These are phyloP conservation scores for Polyploca ridens DNA, from an alignment of 2,888 invertebrate species.

Conservation along the genomic window DNA sequence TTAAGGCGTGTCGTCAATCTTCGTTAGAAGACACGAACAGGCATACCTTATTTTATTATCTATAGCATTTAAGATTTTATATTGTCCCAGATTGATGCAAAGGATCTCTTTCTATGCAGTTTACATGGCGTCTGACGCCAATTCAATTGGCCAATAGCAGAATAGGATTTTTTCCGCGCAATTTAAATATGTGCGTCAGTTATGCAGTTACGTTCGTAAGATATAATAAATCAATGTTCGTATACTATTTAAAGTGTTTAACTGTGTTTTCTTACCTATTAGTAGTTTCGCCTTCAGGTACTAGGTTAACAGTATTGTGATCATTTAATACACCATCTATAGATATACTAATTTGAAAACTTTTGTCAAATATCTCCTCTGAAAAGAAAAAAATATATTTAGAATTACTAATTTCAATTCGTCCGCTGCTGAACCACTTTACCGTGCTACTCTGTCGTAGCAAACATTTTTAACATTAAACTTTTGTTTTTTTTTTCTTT, in stretches of 20 bases:
- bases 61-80: no score
- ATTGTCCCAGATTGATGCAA: no score
- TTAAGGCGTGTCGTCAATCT: no score
- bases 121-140: not conserved
- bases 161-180: not conserved
- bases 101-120: no score
- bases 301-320: slow-evolving; percentile 88
- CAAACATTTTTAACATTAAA: no score
- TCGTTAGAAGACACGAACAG: no score
- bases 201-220: not conserved
- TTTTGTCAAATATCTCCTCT: slow-evolving; percentile 96
- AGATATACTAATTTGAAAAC: slow-evolving; percentile 93
- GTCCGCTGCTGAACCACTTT: no score
- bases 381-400: slow-evolving; percentile 51
- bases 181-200: not conserved
- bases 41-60: no score
- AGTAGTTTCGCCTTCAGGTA: slow-evolving; percentile 86
- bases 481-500: no score
- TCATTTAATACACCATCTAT: slow-evolving; percentile 92
- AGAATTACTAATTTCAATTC: not conserved
- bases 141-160: not conserved
- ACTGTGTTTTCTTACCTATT: slow-evolving; percentile 86
- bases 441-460: not conserved
- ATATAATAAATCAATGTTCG: not conserved
- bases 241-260: not conserved